These are phyloP conservation scores for Eustalomyia histrio DNA, from an alignment of 2,888 invertebrate species.

Conservation along the genomic window DNA sequence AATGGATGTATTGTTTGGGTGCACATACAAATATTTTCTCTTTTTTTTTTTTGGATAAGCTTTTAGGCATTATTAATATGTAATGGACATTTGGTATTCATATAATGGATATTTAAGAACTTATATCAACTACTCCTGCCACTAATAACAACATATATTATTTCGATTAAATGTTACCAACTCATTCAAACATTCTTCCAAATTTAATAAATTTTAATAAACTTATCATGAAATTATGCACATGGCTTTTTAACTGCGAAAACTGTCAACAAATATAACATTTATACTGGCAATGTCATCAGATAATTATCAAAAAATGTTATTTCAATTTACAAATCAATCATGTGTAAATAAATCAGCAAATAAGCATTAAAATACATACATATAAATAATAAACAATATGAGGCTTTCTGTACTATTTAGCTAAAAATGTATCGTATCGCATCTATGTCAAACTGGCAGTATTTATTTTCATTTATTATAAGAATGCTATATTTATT, in stretches of 20 bases:
- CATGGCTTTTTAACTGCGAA: conserved; percentile 10
- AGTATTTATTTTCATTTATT: too few species aligned
- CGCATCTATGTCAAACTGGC: too few species aligned
- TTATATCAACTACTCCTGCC: background rate
- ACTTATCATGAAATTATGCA: conserved; percentile 11
- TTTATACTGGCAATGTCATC: conserved; percentile 41
- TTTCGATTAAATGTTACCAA: background rate
- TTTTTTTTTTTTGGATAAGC: conserved; percentile 4
- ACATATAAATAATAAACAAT: background rate
- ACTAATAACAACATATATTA: background rate
- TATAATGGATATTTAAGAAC: background rate
- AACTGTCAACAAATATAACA: conserved; percentile 29
- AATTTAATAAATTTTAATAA: conserved; percentile 19
- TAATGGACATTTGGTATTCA: conserved; percentile 44
- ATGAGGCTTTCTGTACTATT: too few species aligned
- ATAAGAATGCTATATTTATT: too few species aligned
- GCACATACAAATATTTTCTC: background rate
- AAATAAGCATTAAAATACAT: conserved; percentile 30
- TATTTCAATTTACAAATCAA: conserved; percentile 52
- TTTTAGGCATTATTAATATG: conserved; percentile 42
- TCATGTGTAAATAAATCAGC: conserved; percentile 44
- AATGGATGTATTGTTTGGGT: conserved; percentile 57
- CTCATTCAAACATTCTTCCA: conserved; percentile 10
- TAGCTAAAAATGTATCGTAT: too few species aligned
- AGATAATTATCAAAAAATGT: conserved; percentile 32